Evolutionary conservation across 2,113 vertebrate species (phyloP).

Genomic region (Brachyhypopomus occidentalis): DNA sequence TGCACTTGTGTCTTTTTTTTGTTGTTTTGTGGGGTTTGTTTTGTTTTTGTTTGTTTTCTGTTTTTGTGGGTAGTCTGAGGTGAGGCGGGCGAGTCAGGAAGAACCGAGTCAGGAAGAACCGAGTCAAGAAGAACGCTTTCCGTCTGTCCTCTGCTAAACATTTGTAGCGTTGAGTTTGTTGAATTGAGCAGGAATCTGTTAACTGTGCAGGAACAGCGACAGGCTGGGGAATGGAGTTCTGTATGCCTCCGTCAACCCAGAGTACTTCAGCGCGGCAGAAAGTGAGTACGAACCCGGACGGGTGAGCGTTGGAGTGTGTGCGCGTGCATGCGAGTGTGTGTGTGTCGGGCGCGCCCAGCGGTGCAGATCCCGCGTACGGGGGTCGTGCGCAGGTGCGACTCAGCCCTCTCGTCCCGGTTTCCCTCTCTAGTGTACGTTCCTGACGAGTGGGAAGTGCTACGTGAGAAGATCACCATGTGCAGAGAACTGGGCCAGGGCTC

Average conservation of each 20-base stretch:
- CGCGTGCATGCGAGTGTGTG: constrained; percentile 15
- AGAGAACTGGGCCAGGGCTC: constrained; percentile 95
- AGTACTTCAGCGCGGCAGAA: constrained; percentile 97
- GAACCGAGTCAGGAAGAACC: too few relatives aligned
- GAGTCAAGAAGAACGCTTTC: constrained; percentile 13
- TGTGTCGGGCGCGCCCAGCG: not conserved
- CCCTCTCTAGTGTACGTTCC: constrained; percentile 87
- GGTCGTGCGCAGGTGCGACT: too few relatives aligned
- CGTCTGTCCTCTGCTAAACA: constrained; percentile 30
- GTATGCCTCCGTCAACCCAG: constrained; percentile 96
- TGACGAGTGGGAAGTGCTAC: constrained; percentile 95
- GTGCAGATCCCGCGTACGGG: too few relatives aligned
- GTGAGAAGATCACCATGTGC: constrained; percentile 93
- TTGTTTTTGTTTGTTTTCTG: not conserved
- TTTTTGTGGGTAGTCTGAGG: constrained; percentile 25
- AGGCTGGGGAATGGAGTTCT: constrained; percentile 94
- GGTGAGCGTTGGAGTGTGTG: not conserved
- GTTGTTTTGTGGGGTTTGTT: not conserved
- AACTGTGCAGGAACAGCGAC: constrained; percentile 81
- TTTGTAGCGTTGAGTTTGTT: constrained; percentile 30
- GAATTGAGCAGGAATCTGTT: constrained; percentile 8
- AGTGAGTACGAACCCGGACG: constrained; percentile 76
- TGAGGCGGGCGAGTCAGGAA: not conserved
- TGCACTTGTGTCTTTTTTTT: constrained; percentile 5
- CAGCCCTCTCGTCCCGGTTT: not conserved